phyloP scores from a whole-genome alignment of 2,797 vertebrate genomes.

The Ceryle rudis region DNA sequence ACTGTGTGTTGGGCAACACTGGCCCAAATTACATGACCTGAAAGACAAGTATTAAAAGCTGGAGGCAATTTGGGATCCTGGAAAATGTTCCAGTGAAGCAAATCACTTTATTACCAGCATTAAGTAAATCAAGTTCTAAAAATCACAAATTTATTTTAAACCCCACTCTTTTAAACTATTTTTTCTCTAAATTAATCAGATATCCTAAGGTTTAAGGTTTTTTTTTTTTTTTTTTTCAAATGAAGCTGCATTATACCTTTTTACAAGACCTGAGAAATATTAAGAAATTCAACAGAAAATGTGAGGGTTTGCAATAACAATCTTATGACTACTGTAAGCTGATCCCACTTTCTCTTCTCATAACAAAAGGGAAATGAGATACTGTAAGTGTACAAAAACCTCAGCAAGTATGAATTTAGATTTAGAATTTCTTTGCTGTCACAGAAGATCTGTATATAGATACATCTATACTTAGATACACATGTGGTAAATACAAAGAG shows the following conservation, averaged over 20 bases:
- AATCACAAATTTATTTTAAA: neutral
- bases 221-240: neutral
- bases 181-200: neutral
- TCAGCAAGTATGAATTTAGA: neutral
- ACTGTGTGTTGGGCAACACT: neutral
- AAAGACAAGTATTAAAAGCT: neutral
- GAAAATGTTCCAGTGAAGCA: neutral
- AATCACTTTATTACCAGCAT: neutral
- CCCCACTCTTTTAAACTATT: neutral
- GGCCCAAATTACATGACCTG: neutral
- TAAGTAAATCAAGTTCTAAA: neutral
- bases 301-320: neutral
- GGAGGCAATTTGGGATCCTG: neutral
- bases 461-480: neutral
- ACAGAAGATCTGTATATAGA: neutral
- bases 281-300: neutral
- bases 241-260: neutral
- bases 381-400: neutral
- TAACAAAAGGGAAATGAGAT: neutral
- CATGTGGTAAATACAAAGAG: neutral
- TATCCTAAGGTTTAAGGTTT: neutral
- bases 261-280: neutral
- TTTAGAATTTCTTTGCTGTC: neutral
- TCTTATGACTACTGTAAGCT: neutral
- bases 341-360: neutral